A percentile compares a stretch with the other conserved stretches of the same genome.
Evolutionary conservation across 2,797 vertebrate genomes (phyloP).

Genomic region (Kryptopterus vitreolus): DNA sequence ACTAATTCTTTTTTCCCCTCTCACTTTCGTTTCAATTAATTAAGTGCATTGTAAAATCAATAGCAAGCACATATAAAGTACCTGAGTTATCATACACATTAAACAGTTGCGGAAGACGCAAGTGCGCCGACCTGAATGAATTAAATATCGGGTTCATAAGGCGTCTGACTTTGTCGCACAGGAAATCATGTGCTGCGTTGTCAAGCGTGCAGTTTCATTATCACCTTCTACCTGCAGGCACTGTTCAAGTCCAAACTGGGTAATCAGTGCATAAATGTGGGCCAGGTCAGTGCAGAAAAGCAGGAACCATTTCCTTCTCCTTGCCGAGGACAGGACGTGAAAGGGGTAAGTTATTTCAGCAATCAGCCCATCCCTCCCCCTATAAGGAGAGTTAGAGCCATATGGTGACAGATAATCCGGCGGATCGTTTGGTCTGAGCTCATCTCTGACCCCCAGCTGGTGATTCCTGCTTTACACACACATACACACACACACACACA

Average conservation of each 20-base stretch:
- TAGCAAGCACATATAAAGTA: neutral
- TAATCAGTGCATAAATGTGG: neutral
- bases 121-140: neutral
- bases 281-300: neutral
- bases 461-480: neutral
- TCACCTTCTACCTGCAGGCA: neutral
- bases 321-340: neutral
- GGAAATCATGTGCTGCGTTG: neutral
- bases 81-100: neutral
- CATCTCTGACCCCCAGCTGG: slow-evolving; percentile 20
- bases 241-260: neutral
- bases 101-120: neutral
- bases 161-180: neutral
- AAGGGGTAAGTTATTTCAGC: slow-evolving; percentile 34
- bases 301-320: neutral
- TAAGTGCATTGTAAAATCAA: no score
- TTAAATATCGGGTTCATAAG: neutral
- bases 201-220: neutral
- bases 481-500: slow-evolving; percentile 8
- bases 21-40: neutral
- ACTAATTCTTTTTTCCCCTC: neutral
- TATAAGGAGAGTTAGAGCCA: slow-evolving; percentile 34
- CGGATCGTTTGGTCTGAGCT: slow-evolving; percentile 27
- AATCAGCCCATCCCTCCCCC: slow-evolving; percentile 29
- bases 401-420: slow-evolving; percentile 38